Evolutionary conservation across 2,113 vertebrate genomes (phyloP), one percentile per base, ranked within the genome.

Genomic region (Pluvianellus socialis): DNA sequence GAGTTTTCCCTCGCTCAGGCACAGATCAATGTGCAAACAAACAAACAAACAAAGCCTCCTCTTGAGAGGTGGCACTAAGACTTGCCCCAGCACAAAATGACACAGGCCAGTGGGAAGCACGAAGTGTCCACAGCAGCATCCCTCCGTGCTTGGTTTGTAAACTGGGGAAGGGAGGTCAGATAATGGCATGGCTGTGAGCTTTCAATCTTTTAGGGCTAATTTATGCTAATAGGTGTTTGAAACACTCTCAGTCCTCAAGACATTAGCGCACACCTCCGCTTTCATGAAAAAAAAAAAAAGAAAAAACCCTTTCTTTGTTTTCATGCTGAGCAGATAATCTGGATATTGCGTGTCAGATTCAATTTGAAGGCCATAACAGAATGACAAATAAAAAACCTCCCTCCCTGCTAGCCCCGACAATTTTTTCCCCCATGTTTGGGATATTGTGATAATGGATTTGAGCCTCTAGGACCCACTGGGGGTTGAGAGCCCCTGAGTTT

Each of bases 271-370:
- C 74, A 94, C 95, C 90, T 95, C 30, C 0, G 8, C 45, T 85
- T 93, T 79, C 77, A 79, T 52, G 10, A 53, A 73, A 74, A 61
- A 18, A 30, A 42, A 26, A 73, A 45, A 42, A 44, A 35, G 32
- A 22, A 66, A 40, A 14, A 65, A 65, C 11, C 11, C 38, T 55
- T 74, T 22, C 84, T 93, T 93, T 91, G 92, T 95, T 96, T 94
- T 94, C 96, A 94, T 42, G 81, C 93, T 95, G 94, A 93, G 96
- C 81, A 93, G 93, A 85, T 96, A 94, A 95, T 95, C 94, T 96
- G 87, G 87, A 82, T 96, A 90, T 90, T 93, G 92, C 84, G 86
- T 96, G 85, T 90, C 92, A 96, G 92, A 94, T 95, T 91, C 84
- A 93, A 91, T 79, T 87, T 90, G 74, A 94, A 96, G 85, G 35